phyloP scores from a whole-genome alignment of 2,888 invertebrate species.

The Arenicola marina region DNA sequence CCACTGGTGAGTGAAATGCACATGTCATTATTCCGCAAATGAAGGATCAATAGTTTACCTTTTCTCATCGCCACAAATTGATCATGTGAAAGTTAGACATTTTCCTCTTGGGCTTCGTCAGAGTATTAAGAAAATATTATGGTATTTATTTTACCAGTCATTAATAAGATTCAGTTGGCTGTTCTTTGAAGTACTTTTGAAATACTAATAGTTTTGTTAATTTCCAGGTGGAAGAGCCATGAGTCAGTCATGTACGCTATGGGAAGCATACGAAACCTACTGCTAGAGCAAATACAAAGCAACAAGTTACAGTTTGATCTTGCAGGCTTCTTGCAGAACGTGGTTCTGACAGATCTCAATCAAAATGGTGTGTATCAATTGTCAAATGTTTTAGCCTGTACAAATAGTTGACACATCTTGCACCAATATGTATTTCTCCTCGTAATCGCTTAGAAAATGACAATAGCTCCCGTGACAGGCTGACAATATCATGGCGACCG shows the following conservation, averaged over 20 bases:
- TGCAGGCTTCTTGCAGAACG: constrained; percentile 62
- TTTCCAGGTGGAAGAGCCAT: constrained; percentile 69
- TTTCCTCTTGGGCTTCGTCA: background rate
- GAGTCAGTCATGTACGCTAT: constrained; percentile 72
- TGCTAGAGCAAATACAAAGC: constrained; percentile 59
- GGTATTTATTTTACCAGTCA: too few species aligned
- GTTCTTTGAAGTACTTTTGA: too few species aligned
- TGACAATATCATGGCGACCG: too few species aligned
- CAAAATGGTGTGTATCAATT: constrained; percentile 46
- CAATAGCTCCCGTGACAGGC: too few species aligned
- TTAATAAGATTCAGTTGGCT: too few species aligned
- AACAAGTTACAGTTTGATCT: constrained; percentile 60
- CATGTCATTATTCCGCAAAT: background rate
- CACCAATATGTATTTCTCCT: too few species aligned
- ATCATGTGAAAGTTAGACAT: background rate
- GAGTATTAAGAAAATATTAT: too few species aligned
- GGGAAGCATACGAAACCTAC: constrained; percentile 64
- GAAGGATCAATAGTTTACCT: too few species aligned
- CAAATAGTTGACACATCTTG: too few species aligned
- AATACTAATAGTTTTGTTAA: background rate
- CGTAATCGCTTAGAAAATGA: too few species aligned
- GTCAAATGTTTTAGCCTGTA: too few species aligned
- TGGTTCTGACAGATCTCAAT: constrained; percentile 65
- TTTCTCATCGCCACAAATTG: too few species aligned
- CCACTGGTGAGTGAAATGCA: constrained; percentile 40